Evolutionary conservation across 2,113 vertebrate genomes (phyloP), one percentile per base, ranked within the genome.

Genomic region (Hippocampus abdominalis): DNA sequence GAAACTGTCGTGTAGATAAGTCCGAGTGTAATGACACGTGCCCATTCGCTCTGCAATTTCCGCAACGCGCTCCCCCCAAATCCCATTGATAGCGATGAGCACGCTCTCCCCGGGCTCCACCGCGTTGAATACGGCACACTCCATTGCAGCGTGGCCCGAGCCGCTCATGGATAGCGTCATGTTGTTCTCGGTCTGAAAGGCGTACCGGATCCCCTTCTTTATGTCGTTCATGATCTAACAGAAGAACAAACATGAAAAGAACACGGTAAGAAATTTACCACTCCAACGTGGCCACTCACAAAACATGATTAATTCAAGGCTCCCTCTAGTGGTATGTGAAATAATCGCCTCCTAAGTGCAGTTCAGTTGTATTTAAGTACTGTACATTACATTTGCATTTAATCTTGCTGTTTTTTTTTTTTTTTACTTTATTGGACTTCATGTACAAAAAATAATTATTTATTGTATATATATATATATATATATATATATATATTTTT

Each of bases 141-240:
- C 97, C 94, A 98, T 95, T 8, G 95, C 97, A 0, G 94, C 92
- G 83, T 98, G 96, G 0, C 96, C 97, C 0, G 93, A 95, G 82
- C 97, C 96, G 0, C 96, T 98, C 91, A 98, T 40, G 0, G 93
- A 86, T 84, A 99, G 83, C 0, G 94, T 96, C 87, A 97, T 92
- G 12, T 64, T 81, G 86, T 96, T 98, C 71, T 66, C 83, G 0
- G 97, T 99, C 91, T 99, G 97, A 81, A 99, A 97, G 44, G 91
- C 91, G 0, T 99, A 99, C 88, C 94, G 95, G 83, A 98, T 94
- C 23, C 97, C 97, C 0, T 90, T 82, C 82, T 97, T 98, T 78
- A 99, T 96, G 68, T 98, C 95, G 0, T 96, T 94, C 97, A 98
- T 99, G 60, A 98, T 94, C 97, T 99, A 21, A 40, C n/a, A 64